These are phyloP conservation scores for Scolopax rusticola DNA, from an alignment of 2,797 vertebrate species.

Conservation along the genomic window DNA sequence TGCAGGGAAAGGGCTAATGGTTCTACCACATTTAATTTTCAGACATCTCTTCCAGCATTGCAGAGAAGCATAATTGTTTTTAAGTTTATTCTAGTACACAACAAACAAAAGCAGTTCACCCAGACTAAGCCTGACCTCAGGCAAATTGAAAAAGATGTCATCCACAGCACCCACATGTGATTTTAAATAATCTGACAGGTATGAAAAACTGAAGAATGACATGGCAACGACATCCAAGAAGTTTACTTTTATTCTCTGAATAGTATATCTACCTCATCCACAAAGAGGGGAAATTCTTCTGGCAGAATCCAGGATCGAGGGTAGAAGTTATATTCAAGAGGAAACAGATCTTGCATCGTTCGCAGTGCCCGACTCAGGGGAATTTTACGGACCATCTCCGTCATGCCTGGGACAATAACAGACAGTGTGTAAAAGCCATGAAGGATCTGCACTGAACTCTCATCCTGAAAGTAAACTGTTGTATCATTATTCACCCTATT, in stretches of 20 bases:
- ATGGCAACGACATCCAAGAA: neutral
- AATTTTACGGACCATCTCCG: conserved; percentile 94
- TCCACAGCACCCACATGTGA: neutral
- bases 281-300: conserved; percentile 91
- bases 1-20: neutral
- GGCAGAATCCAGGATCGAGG: conserved; percentile 98
- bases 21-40: neutral
- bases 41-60: neutral
- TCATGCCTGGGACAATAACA: conserved; percentile 87
- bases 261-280: conserved; percentile 83
- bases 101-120: neutral
- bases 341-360: conserved; percentile 94
- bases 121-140: neutral
- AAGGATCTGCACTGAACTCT: neutral
- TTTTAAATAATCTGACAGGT: neutral
- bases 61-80: neutral
- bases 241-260: neutral
- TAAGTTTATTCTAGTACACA: neutral
- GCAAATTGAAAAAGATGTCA: neutral
- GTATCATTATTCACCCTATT: neutral
- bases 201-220: neutral
- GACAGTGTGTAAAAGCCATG: neutral
- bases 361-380: conserved; percentile 93
- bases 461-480: neutral
- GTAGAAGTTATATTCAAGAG: conserved; percentile 96